phyloP scores from a whole-genome alignment of 2,113 vertebrate species.

The Anoplopoma fimbria region DNA sequence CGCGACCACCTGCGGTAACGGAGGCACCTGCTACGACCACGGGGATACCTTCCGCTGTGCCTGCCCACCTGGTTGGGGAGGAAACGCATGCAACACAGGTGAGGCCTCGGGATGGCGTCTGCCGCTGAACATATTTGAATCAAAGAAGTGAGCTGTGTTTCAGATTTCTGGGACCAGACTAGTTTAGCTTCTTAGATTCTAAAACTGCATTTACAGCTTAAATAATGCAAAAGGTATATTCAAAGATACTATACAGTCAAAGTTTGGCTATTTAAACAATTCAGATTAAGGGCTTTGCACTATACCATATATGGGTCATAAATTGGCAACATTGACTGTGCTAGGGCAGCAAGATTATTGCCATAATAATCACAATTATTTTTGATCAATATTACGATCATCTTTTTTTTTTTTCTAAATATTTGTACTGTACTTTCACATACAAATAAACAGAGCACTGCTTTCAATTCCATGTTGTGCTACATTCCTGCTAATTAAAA shows the following conservation, averaged over 20 bases:
- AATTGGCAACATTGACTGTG: neutral
- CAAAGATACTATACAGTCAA: neutral
- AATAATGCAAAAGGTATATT: neutral
- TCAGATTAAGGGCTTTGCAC: neutral
- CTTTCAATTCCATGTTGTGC: too few relatives aligned
- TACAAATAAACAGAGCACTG: too few relatives aligned
- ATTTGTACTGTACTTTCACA: too few relatives aligned
- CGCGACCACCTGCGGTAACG: conserved; percentile 93
- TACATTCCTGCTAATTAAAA: too few relatives aligned
- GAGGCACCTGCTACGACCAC: conserved; percentile 94
- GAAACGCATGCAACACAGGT: conserved; percentile 94
- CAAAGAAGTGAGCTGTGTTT: neutral
- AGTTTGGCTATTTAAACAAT: neutral
- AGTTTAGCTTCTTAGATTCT: neutral
- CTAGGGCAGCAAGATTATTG: neutral
- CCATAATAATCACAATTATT: neutral
- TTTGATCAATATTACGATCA: neutral
- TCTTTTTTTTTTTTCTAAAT: too few relatives aligned
- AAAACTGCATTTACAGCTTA: neutral
- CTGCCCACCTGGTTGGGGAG: conserved; percentile 92
- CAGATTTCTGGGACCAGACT: neutral
- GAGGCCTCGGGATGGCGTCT: neutral
- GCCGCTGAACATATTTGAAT: neutral
- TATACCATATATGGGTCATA: neutral
- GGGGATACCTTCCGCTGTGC: conserved; percentile 92